Evolutionary conservation across 2,888 invertebrate species (phyloP).

Genomic region (Lasius platythorax): DNA sequence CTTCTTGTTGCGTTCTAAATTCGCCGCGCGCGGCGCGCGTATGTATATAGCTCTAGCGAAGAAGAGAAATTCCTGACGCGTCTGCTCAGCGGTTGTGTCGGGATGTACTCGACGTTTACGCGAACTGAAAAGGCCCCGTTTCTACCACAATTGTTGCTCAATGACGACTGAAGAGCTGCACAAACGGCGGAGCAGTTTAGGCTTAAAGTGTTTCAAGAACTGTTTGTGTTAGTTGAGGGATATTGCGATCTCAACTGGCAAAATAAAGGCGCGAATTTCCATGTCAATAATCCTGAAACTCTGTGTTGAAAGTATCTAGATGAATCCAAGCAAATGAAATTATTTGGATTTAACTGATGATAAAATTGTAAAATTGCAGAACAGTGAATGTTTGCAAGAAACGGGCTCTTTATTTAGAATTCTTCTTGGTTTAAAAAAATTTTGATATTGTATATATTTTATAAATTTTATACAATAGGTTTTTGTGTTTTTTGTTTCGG

Average conservation of each 20-base stretch:
- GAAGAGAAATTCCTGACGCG: constrained; percentile 68
- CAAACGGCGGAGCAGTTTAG: constrained; percentile 24
- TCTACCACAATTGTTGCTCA: constrained; percentile 42
- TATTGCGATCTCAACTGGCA: constrained; percentile 21
- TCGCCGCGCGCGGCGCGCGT: constrained; percentile 62
- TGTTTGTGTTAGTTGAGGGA: background rate
- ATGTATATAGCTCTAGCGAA: constrained; percentile 60
- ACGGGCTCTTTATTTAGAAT: background rate
- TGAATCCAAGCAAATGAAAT: background rate
- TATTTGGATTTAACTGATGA: background rate
- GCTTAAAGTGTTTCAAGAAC: constrained; percentile 4
- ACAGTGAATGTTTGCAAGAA: background rate
- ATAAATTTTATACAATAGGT: background rate
- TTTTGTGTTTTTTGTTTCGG: background rate
- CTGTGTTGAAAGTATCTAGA: background rate
- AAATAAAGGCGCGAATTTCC: constrained; percentile 10
- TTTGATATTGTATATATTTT: background rate
- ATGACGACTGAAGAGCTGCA: constrained; percentile 28
- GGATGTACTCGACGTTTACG: constrained; percentile 51
- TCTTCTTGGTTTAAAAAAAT: background rate
- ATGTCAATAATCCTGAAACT: constrained; percentile 1
- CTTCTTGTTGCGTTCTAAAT: constrained; percentile 76
- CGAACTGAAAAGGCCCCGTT: constrained; percentile 6
- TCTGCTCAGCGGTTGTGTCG: constrained; percentile 52
- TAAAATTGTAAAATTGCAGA: constrained; percentile 3